phyloP scores from a whole-genome alignment of 2,797 vertebrate genomes.

The Menidia menidia region DNA sequence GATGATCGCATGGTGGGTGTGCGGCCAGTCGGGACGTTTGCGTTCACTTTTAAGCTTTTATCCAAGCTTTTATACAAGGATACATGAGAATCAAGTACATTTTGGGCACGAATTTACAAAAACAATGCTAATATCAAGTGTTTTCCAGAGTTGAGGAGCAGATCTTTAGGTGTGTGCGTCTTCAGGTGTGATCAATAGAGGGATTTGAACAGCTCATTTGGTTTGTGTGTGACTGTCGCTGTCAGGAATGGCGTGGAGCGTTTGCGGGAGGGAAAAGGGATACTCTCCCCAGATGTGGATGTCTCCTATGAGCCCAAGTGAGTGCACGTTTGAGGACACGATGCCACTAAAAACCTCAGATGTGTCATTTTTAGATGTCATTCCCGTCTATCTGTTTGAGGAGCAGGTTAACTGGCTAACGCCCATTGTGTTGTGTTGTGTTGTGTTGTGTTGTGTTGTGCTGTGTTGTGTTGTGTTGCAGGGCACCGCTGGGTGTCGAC shows the following conservation, averaged over 20 bases:
- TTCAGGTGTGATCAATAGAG: neutral
- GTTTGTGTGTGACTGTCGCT: neutral
- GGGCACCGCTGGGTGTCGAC: constrained; percentile 90
- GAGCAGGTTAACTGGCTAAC: neutral
- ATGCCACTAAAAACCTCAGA: neutral
- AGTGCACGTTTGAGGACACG: constrained; percentile 34
- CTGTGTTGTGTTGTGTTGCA: constrained; percentile 59
- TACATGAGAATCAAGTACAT: too few relatives aligned
- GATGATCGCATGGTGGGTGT: constrained; percentile 94
- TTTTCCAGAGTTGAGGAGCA: too few relatives aligned
- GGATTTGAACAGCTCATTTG: neutral
- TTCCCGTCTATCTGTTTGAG: neutral
- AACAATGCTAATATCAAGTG: too few relatives aligned
- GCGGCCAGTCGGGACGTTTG: neutral
- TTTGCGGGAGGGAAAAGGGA: constrained; percentile 86
- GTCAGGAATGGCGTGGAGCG: constrained; percentile 94
- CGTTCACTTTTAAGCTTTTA: too few relatives aligned
- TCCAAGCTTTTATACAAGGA: too few relatives aligned
- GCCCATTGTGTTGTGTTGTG: too few relatives aligned
- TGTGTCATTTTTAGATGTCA: neutral
- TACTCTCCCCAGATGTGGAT: constrained; percentile 80
- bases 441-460: neutral
- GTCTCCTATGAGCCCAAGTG: constrained; percentile 92
- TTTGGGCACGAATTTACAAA: too few relatives aligned
- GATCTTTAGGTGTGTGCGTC: too few relatives aligned